A percentile compares a stretch with the other conserved stretches of the same genome.
Conservation (phyloP, 2,888 invertebrate species). For the Antheraea assamensis region DNA sequence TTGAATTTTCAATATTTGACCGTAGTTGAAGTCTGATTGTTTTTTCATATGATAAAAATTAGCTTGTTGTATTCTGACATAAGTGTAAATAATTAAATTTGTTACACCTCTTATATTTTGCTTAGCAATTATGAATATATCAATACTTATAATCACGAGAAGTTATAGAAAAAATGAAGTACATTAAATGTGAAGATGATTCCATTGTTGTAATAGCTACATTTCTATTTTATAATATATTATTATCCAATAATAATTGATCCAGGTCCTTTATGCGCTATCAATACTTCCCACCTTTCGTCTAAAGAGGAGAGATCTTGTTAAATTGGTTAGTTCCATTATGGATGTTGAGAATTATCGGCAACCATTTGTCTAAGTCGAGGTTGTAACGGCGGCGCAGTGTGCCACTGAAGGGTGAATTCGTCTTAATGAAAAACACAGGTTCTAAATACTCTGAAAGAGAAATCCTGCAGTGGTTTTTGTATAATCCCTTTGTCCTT, state of each 20-base stretch:
- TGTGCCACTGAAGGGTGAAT: slow-evolving; percentile 12
- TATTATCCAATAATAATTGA: background rate
- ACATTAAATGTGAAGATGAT: too few relatives aligned
- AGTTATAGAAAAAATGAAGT: too few relatives aligned
- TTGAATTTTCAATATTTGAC: background rate
- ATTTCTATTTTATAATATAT: background rate
- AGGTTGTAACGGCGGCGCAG: slow-evolving; percentile 34
- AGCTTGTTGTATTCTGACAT: background rate
- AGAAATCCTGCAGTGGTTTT: slow-evolving; percentile 13
- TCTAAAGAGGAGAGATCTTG: background rate
- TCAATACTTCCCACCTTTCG: background rate
- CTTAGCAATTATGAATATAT: too few relatives aligned
- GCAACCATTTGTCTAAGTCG: slow-evolving; percentile 70
- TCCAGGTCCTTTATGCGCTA: background rate
- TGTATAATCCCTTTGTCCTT: slow-evolving; percentile 14
- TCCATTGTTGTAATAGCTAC: too few relatives aligned
- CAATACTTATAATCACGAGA: too few relatives aligned
- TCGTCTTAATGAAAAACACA: slow-evolving; percentile 14
- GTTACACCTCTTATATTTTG: too few relatives aligned
- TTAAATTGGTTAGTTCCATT: background rate
- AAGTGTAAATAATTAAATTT: too few relatives aligned
- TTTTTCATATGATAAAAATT: too few relatives aligned
- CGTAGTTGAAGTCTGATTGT: background rate
- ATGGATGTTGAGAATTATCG: slow-evolving; percentile 62
- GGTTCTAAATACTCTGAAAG: slow-evolving; percentile 7